Conservation (phyloP, 1,140 invertebrate genomes). For the Hyles euphorbiae region DNA sequence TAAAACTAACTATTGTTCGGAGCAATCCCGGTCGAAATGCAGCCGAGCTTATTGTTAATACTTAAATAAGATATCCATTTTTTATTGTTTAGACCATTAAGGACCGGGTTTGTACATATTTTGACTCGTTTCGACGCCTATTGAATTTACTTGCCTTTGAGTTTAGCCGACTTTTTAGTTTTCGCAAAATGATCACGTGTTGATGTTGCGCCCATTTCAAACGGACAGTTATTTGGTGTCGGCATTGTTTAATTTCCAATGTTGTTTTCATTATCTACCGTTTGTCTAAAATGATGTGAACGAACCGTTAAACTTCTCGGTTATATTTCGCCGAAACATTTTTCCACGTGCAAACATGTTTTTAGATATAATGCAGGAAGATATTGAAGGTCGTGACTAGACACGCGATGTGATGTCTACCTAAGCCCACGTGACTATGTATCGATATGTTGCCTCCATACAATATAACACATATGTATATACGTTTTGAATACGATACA, state of each 20-base stretch:
- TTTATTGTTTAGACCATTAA: slow-evolving; percentile 67
- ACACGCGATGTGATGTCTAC: no score
- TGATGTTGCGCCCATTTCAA: slow-evolving; percentile 13
- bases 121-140: slow-evolving; percentile 53
- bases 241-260: slow-evolving; percentile 9
- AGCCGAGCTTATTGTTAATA: slow-evolving; percentile 57
- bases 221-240: background rate
- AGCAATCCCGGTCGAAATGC: slow-evolving; percentile 49
- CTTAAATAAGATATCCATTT: slow-evolving; percentile 72
- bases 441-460: no score
- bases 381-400: no score
- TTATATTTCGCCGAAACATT: no score
- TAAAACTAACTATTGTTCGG: slow-evolving; percentile 62
- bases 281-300: slow-evolving; percentile 9
- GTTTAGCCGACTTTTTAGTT: slow-evolving; percentile 39
- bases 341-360: no score
- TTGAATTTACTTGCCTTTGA: slow-evolving; percentile 43
- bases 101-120: slow-evolving; percentile 66
- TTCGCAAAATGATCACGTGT: slow-evolving; percentile 60
- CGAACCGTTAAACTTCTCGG: background rate
- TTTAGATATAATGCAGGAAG: no score
- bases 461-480: no score
- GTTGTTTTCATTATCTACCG: slow-evolving; percentile 11
- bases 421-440: no score
- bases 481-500: background rate